Conservation (phyloP, 2,113 vertebrate genomes). For the Parotia lawesii region DNA sequence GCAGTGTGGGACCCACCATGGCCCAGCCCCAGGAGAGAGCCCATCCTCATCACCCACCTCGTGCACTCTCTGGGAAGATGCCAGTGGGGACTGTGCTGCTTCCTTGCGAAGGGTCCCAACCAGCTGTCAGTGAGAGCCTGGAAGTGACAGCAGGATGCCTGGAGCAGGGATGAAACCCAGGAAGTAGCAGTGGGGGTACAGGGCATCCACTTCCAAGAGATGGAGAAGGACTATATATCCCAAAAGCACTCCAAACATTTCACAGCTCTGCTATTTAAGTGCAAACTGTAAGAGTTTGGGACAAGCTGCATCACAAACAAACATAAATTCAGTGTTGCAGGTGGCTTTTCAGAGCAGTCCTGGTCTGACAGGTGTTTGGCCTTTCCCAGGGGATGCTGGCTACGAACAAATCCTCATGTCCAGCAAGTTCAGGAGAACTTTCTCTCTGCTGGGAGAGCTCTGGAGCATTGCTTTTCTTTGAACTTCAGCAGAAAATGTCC, state of each 20-base stretch:
- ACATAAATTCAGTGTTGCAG: neutral
- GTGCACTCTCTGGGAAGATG: neutral
- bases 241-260: neutral
- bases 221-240: neutral
- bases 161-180: neutral
- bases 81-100: rapidly evolving
- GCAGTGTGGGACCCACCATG: rapidly evolving
- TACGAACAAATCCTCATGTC: neutral
- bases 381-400: neutral
- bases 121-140: neutral
- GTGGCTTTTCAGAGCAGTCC: neutral
- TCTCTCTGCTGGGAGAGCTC: neutral
- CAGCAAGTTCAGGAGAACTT: neutral
- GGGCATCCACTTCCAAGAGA: neutral
- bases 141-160: neutral
- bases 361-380: neutral
- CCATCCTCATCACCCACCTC: neutral
- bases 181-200: neutral
- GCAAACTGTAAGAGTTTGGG: neutral
- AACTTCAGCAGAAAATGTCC: neutral
- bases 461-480: neutral
- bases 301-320: neutral
- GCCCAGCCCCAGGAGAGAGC: neutral
- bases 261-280: neutral
- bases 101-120: neutral